Conservation (phyloP, 1,140 invertebrate species). For the Drosophila sulfurigaster region DNA sequence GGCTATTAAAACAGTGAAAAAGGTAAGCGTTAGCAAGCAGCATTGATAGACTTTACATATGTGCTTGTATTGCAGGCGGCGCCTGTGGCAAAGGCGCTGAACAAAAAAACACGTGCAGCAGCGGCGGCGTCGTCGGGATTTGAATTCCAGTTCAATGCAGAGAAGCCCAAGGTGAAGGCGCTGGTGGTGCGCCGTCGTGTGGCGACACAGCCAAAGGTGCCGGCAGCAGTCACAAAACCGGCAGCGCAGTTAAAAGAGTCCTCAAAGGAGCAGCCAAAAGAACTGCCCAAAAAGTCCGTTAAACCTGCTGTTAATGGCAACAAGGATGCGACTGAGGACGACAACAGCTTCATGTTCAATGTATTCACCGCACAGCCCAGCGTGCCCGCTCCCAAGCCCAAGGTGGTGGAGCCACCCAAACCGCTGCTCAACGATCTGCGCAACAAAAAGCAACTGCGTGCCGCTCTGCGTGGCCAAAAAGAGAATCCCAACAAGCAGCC, state of each 20-base stretch:
- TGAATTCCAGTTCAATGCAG: constrained; percentile 66
- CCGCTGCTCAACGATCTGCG: neutral
- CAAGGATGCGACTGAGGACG: neutral
- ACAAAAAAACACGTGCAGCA: constrained; percentile 51
- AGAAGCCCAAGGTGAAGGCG: constrained; percentile 72
- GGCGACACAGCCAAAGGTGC: constrained; percentile 11
- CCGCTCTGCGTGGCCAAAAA: constrained; percentile 10
- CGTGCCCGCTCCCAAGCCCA: neutral
- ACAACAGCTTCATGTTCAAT: constrained; percentile 63
- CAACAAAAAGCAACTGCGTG: constrained; percentile 42
- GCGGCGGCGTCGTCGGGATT: constrained; percentile 19
- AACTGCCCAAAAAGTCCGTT: neutral
- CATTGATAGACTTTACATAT: neutral
- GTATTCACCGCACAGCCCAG: constrained; percentile 32
- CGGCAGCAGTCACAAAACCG: neutral
- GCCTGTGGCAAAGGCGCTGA: neutral
- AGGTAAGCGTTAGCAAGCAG: constrained; percentile 29
- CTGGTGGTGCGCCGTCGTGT: constrained; percentile 63
- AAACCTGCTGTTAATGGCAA: neutral
- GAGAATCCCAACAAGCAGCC: constrained; percentile 71
- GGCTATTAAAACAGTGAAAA: neutral
- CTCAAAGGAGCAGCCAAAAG: neutral
- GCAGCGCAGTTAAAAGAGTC: neutral
- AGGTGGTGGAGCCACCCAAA: neutral
- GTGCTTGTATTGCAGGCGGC: constrained; percentile 2